Conservation (phyloP, 2,113 vertebrate genomes). For the Poeciliopsis occidentalis region DNA sequence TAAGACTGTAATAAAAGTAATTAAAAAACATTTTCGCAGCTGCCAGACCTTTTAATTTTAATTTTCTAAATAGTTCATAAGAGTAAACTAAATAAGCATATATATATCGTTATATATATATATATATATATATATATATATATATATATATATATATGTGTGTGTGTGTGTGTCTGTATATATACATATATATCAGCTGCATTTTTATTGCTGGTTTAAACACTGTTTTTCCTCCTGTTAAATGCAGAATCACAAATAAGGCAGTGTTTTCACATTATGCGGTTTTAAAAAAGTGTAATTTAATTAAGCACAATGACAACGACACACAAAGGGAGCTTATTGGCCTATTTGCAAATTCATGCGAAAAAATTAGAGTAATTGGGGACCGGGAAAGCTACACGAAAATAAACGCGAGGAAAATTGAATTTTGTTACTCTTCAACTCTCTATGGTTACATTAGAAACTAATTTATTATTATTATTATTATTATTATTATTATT, state of each 20-base stretch:
- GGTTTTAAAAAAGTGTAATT: not conserved
- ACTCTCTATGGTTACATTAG: not conserved
- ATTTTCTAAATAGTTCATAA: slow-evolving; percentile 36
- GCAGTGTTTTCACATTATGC: not conserved
- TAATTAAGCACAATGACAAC: not conserved
- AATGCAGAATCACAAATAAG: not conserved
- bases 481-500: too few species aligned
- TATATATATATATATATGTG: too few species aligned
- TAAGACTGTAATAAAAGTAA: slow-evolving; percentile 50
- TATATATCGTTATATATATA: not conserved
- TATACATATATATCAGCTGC: not conserved
- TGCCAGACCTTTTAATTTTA: slow-evolving; percentile 31
- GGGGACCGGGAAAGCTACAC: not conserved
- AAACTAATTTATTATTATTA: not conserved
- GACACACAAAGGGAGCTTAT: not conserved
- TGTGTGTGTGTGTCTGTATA: too few species aligned
- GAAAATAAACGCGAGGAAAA: not conserved
- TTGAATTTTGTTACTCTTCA: not conserved
- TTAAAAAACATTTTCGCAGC: slow-evolving; percentile 37
- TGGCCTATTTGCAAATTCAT: not conserved
- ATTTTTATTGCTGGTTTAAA: not conserved
- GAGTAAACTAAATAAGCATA: not conserved
- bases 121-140: too few species aligned
- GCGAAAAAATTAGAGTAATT: not conserved
- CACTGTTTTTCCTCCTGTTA: not conserved